Evolutionary conservation across 2,113 vertebrate species (phyloP).

Genomic region (Hypocryptadius cinnamomeus): DNA sequence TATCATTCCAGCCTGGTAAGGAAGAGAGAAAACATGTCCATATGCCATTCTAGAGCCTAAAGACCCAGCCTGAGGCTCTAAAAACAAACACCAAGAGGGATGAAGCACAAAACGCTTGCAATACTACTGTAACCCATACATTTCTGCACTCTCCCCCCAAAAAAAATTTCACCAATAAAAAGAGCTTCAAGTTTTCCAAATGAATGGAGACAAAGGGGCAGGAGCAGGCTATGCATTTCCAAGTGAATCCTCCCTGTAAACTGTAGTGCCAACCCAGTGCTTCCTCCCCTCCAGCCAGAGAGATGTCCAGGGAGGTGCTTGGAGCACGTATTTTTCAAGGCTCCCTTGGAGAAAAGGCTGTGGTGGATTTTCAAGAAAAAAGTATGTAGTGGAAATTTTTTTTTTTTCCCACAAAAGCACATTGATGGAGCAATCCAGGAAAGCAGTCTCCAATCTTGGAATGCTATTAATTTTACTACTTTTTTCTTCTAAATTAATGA

Average conservation of each 20-base stretch:
- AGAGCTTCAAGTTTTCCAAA: background rate
- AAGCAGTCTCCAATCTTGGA: background rate
- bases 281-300: rapidly evolving
- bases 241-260: background rate
- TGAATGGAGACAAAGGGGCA: background rate
- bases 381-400: background rate
- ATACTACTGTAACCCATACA: background rate
- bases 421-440: slow-evolving; percentile 13
- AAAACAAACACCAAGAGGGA: background rate
- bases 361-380: background rate
- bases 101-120: background rate
- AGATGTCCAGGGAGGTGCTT: background rate
- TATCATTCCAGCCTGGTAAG: slow-evolving; percentile 91
- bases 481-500: background rate
- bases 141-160: rapidly evolving
- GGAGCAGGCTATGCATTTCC: background rate
- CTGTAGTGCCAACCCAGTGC: background rate
- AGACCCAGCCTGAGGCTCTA: background rate
- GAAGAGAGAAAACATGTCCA: background rate
- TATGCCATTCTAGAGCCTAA: background rate
- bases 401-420: background rate
- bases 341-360: background rate
- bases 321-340: background rate
- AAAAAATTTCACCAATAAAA: background rate
- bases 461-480: background rate